Evolutionary conservation across 2,888 invertebrate species (phyloP), one percentile per base, ranked within the genome.

Genomic region (Biston betularia): DNA sequence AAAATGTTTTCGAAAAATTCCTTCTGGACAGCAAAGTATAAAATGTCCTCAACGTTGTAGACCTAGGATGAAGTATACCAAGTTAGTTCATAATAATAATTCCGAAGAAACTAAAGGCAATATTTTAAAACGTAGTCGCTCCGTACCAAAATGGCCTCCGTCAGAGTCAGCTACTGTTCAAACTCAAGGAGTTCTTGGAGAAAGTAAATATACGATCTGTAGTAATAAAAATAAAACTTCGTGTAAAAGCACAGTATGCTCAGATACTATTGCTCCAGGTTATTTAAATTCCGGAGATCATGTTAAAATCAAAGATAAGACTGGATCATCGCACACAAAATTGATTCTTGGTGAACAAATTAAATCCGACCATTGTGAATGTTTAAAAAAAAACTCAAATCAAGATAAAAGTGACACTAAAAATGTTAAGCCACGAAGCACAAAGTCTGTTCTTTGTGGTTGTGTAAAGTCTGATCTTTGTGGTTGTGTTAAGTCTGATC

Each of bases 221-320:
- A 14, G 8, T 10, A 24, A 45, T 34, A 12, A 10, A 10, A 45
- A 56, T 1, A 10, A 35, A 15, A 14, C 34, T 34, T 10, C 15
- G n/a, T 33, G 9, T 33, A 42, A 44, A 42, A 45, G 42, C 9
- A 55, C 54, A 12, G 14, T 8, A n/a, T 42, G 10, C 14, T 42
- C 54, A 42, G 8, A 24, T 42, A 24, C 1, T 33, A 7, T 42
- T 12, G 2, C 33, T 42, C 7, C 6, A 6, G 42, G 8, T 9
- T 33, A n/a, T 42, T 55, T 58, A 12, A n/a, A 49, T 49, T 58
- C 48, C 15, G 58, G 49, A 33, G 58, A 49, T 33, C 49, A 24
- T 8, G 8, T n/a, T 24, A 42, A 49, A 46, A 54, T 7, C 24
- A 54, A 24, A 42, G 42, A 24, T 8, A 54, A 15, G 34, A 38